Base-by-base conservation (phyloP, 2,888 invertebrate genomes). In the Lasioglossum oenotherae region DNA sequence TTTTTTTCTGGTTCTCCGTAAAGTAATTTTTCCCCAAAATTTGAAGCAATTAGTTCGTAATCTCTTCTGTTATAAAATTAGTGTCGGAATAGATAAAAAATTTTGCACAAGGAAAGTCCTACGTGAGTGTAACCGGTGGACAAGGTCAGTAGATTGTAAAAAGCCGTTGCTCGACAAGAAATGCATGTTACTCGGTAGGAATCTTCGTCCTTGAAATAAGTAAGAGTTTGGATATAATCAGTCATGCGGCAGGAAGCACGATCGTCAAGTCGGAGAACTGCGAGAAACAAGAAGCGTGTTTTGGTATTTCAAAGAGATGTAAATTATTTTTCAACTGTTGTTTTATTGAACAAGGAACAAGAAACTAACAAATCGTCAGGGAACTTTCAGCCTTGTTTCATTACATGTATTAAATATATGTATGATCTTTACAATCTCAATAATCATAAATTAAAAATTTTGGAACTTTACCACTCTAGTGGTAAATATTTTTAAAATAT, bases 201-300 rank as follows among this genome's bases (percentile, higher is more conserved):
- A 85, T 82, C 75, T 71, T 72, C 87, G 87, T 81, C 87, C 87
- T 87, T 87, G 84, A 78, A 81, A 80, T 78, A 84, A 87, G 84
- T 84, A 78, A 83, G 76, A 86, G 78, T 84, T 82, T 81, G 76
- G 60, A 77, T 83, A 77, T 83, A 77, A 74, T 77, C 78, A 38
- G 38, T 67, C 57, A 38, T 64, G 46, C 27, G 64, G 38, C 60
- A 86, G 86, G 87, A 86, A 87, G 74, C 79, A 53, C n/a, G 71
- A 57, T 78, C 38, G 49, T 49, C 38, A 74, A 78, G 67, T 78
- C 76, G 74, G 44, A 44, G 46, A 76, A 76, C 14, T 23, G 53
- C 38, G 44, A 67, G 49, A n/a, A 78, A 76, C 64, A 16, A 80
- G 72, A 80, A 82, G 74, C 41, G 72, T 82, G 80, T 80, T 86